Percentiles rank a stretch among this genome's conserved stretches.
phyloP scores from a whole-genome alignment of 2,797 vertebrate species.

The Rachycentron canadum region DNA sequence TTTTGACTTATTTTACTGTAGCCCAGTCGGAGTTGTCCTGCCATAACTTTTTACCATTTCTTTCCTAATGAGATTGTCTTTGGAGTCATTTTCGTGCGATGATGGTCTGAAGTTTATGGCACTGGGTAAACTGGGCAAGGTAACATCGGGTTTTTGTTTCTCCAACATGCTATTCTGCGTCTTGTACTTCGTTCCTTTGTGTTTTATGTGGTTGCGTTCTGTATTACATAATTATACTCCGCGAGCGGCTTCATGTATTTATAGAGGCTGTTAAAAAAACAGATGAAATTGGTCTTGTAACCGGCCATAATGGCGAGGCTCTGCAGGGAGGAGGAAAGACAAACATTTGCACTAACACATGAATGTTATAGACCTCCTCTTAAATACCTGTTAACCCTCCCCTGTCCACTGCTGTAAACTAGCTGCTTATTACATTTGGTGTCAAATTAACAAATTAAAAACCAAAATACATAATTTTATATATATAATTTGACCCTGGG shows the following conservation, averaged over 20 bases:
- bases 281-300: constrained; percentile 16
- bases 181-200: constrained; percentile 10
- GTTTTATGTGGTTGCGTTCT: constrained; percentile 17
- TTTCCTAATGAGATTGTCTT: not conserved
- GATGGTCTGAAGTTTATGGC: not conserved
- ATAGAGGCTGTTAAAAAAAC: constrained; percentile 32
- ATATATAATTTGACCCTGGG: not conserved
- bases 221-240: constrained; percentile 31
- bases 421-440: not conserved
- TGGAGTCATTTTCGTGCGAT: not conserved
- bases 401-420: constrained; percentile 1
- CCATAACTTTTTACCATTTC: not conserved
- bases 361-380: not conserved
- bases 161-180: constrained; percentile 4
- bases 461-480: no score
- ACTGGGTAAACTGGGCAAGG: not conserved
- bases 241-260: constrained; percentile 31
- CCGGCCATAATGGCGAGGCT: not conserved
- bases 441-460: not conserved
- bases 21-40: not conserved
- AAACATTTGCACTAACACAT: constrained; percentile 27
- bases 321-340: constrained; percentile 40
- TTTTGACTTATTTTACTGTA: not conserved
- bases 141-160: constrained; percentile 6
- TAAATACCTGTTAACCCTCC: constrained; percentile 22